phyloP scores from a whole-genome alignment of 2,797 vertebrate species.

The Lepilemur ruficaudatus region DNA sequence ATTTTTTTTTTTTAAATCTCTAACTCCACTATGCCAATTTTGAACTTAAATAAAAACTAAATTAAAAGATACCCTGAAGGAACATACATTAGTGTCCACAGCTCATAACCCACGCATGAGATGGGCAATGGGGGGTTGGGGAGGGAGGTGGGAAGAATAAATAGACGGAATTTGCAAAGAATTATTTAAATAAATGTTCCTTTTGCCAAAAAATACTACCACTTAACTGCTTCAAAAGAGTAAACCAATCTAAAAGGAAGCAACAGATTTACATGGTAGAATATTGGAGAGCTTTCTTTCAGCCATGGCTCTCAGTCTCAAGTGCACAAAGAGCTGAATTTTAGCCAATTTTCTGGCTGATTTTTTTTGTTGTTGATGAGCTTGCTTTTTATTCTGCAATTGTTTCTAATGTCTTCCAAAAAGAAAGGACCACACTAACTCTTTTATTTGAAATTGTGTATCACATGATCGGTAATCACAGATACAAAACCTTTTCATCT shows the following conservation, averaged over 20 bases:
- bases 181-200: constrained; percentile 53
- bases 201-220: constrained; percentile 45
- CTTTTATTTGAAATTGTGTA: constrained; percentile 60
- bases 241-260: constrained; percentile 30
- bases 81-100: background rate
- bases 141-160: background rate
- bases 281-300: constrained; percentile 50
- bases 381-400: constrained; percentile 45
- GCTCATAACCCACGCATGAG: background rate
- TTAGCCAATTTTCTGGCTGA: constrained; percentile 33
- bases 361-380: constrained; percentile 48
- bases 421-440: background rate
- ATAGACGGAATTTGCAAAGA: constrained; percentile 22
- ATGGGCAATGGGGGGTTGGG: background rate
- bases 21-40: background rate
- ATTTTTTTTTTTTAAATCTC: background rate
- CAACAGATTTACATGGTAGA: constrained; percentile 11
- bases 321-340: constrained; percentile 65
- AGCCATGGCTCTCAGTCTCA: background rate
- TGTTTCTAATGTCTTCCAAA: constrained; percentile 61
- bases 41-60: background rate
- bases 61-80: background rate
- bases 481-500: constrained; percentile 64
- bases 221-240: constrained; percentile 51
- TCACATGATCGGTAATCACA: constrained; percentile 66